These are phyloP conservation scores for Morone saxatilis DNA, from an alignment of 2,113 vertebrate species.

Conservation along the genomic window DNA sequence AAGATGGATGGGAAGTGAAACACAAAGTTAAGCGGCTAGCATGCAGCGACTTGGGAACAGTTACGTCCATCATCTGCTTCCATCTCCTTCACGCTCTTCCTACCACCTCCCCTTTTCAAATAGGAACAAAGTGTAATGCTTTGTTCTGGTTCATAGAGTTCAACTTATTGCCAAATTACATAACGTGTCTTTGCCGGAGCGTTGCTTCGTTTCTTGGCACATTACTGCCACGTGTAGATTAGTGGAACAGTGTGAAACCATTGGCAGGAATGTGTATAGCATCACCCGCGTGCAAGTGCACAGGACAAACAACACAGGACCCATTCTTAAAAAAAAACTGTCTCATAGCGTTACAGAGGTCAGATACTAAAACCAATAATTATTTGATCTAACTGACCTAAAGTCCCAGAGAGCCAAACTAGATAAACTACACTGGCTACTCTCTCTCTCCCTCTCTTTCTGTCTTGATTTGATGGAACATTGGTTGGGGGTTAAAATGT, in stretches of 20 bases:
- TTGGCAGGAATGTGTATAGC: not conserved
- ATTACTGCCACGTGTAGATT: not conserved
- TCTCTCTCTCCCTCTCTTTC: not conserved
- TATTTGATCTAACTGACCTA: not conserved
- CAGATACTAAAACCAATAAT: not conserved
- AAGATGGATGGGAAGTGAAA: not conserved
- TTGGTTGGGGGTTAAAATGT: not conserved
- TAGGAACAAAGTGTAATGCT: not conserved
- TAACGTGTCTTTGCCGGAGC: too few relatives aligned
- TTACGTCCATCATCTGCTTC: constrained; percentile 20
- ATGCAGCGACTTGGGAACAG: not conserved
- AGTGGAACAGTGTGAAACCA: not conserved
- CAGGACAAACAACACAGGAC: not conserved
- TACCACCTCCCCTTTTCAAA: not conserved
- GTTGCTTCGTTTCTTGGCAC: not conserved
- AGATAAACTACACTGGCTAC: not conserved
- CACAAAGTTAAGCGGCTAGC: not conserved
- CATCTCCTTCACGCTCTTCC: constrained; percentile 18
- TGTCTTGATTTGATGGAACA: not conserved
- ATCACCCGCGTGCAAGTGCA: not conserved
- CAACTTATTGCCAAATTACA: not conserved
- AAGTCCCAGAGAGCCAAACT: not conserved
- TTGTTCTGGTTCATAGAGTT: not conserved
- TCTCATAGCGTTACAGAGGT: too few relatives aligned
- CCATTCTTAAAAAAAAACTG: too few relatives aligned